Evolutionary conservation across 1,140 invertebrate genomes (phyloP).

Genomic region (Metaphire vulgaris): DNA sequence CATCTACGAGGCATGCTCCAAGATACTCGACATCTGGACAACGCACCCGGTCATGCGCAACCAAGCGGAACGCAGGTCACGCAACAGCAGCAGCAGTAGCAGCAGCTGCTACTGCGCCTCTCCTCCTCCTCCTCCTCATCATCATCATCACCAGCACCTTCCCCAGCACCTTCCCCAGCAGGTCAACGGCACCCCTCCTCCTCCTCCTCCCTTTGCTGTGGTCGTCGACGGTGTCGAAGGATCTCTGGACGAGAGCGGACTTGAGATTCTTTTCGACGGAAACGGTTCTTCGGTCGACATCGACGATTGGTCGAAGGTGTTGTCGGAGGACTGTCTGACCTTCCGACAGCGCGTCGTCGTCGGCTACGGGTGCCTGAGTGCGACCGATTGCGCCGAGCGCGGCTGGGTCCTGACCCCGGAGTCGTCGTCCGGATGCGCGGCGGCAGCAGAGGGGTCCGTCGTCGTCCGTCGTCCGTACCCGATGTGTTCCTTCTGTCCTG

Average conservation of each 20-base stretch:
- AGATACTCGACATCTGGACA: constrained; percentile 36
- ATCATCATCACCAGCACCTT: too few species aligned
- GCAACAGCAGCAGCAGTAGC: too few species aligned
- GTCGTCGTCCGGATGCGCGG: constrained; percentile 31
- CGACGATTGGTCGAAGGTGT: not conserved
- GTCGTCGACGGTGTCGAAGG: too few species aligned
- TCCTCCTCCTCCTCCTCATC: too few species aligned
- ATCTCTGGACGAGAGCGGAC: not conserved
- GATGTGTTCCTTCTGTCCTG: constrained; percentile 49
- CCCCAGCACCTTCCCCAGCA: too few species aligned
- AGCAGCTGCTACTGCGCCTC: not conserved
- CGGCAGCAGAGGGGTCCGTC: too few species aligned
- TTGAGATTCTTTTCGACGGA: not conserved
- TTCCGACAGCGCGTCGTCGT: constrained; percentile 27
- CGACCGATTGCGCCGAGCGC: constrained; percentile 18
- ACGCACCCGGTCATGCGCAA: constrained; percentile 15
- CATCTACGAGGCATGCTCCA: constrained; percentile 46
- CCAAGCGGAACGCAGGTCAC: not conserved
- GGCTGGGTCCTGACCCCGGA: constrained; percentile 20
- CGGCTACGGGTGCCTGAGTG: constrained; percentile 37
- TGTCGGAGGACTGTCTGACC: constrained; percentile 20
- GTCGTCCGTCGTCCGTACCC: constrained; percentile 30
- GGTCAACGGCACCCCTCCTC: too few species aligned
- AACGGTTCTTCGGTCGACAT: not conserved
- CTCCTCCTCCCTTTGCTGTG: too few species aligned